These are phyloP conservation scores for Phymatocera aterrima DNA, from an alignment of 2,888 invertebrate genomes.

Conservation along the genomic window DNA sequence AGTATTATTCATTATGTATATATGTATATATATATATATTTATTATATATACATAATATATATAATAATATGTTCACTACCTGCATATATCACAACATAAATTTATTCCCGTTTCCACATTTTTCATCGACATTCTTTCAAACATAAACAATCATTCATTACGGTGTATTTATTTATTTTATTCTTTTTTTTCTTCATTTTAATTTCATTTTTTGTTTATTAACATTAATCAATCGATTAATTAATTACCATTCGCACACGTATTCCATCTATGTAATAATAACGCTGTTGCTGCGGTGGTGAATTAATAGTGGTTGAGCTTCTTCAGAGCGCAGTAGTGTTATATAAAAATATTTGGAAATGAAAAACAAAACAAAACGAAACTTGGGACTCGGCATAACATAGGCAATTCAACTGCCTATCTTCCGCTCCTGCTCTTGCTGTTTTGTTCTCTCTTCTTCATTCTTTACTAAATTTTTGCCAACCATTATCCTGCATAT, in stretches of 20 bases:
- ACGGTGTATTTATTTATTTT: too few species aligned
- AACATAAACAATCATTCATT: conserved; percentile 49
- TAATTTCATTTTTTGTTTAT: too few species aligned
- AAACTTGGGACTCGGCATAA: conserved; percentile 24
- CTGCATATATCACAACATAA: conserved; percentile 74
- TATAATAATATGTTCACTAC: conserved; percentile 68
- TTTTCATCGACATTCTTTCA: conserved; percentile 53
- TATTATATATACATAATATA: conserved; percentile 63
- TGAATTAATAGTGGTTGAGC: conserved; percentile 69
- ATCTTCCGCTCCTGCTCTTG: conserved; percentile 17
- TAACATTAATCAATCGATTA: too few species aligned
- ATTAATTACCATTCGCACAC: conserved; percentile 52
- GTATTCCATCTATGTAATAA: conserved; percentile 69
- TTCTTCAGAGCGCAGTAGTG: conserved; percentile 69
- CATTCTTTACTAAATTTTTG: not conserved
- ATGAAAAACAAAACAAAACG: not conserved
- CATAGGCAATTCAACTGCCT: conserved; percentile 21
- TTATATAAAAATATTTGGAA: conserved; percentile 35
- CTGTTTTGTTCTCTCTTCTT: not conserved
- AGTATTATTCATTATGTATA: conserved; percentile 51
- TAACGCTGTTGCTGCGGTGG: conserved; percentile 71
- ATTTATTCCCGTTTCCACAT: conserved; percentile 62
- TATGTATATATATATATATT: conserved; percentile 50
- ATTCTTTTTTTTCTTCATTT: too few species aligned
- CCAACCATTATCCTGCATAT: not conserved